Conservation (phyloP, 30 jellyfish, hydroid and myxozoan species). For the Calvadosia cruxmelitensis region DNA sequence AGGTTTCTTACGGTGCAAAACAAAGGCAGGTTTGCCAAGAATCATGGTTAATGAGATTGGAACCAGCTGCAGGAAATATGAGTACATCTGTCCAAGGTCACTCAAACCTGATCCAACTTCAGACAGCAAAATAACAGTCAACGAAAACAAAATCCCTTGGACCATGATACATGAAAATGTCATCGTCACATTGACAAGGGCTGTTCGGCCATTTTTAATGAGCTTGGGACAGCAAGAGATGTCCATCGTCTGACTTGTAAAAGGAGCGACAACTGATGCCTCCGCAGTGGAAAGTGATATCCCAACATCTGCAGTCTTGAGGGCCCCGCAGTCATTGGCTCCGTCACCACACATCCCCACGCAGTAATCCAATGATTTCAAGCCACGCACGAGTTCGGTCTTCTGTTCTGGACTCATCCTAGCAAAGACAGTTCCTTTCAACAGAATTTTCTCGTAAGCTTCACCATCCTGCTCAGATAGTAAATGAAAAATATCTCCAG, state of each 20-base stretch:
- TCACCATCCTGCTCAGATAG: not conserved
- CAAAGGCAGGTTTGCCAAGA: not conserved
- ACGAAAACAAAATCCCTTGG: not conserved
- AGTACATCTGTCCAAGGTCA: not conserved
- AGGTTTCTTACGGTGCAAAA: not conserved
- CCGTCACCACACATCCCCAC: constrained; percentile 66
- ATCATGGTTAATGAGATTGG: not conserved
- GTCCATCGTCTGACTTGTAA: constrained; percentile 19
- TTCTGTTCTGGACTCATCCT: constrained; percentile 46
- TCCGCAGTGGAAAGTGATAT: constrained; percentile 35
- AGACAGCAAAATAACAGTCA: not conserved
- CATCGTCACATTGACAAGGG: constrained; percentile 24
- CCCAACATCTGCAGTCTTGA: constrained; percentile 45
- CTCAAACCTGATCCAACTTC: not conserved
- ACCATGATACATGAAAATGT: not conserved
- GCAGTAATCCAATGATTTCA: constrained; percentile 26
- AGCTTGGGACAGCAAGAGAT: constrained; percentile 31
- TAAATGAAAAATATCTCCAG: not conserved
- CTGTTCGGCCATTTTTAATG: constrained; percentile 31
- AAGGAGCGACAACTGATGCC: constrained; percentile 49
- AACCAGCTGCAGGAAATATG: not conserved
- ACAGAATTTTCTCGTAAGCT: constrained; percentile 3
- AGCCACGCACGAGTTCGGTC: constrained; percentile 21
- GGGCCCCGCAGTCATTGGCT: constrained; percentile 56
- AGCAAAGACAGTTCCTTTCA: constrained; percentile 21